Conservation (phyloP, 2,113 vertebrate species). For the Alosa alosa region DNA sequence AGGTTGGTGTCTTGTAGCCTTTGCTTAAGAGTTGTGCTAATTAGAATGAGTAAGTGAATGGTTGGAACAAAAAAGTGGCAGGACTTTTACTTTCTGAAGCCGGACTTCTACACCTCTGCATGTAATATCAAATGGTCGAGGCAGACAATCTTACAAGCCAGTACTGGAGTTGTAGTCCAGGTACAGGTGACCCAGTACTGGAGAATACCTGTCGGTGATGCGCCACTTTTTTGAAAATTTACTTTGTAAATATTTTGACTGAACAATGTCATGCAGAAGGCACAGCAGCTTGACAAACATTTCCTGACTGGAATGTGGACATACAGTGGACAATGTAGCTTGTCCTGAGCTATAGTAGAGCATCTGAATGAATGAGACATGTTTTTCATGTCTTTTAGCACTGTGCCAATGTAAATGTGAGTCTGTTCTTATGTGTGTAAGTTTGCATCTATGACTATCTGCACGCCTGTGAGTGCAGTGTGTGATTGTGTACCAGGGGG, state of each 20-base stretch:
- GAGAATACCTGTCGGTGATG: background rate
- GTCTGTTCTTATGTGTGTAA: conserved; percentile 18
- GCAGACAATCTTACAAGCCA: too few relatives aligned
- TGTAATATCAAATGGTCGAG: too few relatives aligned
- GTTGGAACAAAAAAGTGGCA: too few relatives aligned
- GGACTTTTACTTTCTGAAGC: too few relatives aligned
- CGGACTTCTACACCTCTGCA: too few relatives aligned
- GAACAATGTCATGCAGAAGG: background rate
- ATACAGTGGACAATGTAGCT: background rate
- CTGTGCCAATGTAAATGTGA: background rate
- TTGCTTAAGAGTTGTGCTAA: too few relatives aligned
- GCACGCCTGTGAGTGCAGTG: background rate
- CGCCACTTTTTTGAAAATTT: background rate
- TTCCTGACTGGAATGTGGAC: background rate
- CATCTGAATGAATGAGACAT: conserved; percentile 2
- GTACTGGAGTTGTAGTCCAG: too few relatives aligned
- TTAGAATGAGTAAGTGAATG: too few relatives aligned
- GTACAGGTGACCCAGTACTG: background rate
- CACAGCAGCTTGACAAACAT: background rate
- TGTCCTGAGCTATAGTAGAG: background rate
- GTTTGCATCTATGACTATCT: conserved; percentile 26
- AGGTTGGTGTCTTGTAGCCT: too few relatives aligned
- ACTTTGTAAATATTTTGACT: background rate
- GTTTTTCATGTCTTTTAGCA: conserved; percentile 12
- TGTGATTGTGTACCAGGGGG: conserved; percentile 59